A percentile compares a stretch with the other conserved stretches of the same genome.
phyloP scores from a whole-genome alignment of 2,888 invertebrate genomes.

The Eurois occulta region DNA sequence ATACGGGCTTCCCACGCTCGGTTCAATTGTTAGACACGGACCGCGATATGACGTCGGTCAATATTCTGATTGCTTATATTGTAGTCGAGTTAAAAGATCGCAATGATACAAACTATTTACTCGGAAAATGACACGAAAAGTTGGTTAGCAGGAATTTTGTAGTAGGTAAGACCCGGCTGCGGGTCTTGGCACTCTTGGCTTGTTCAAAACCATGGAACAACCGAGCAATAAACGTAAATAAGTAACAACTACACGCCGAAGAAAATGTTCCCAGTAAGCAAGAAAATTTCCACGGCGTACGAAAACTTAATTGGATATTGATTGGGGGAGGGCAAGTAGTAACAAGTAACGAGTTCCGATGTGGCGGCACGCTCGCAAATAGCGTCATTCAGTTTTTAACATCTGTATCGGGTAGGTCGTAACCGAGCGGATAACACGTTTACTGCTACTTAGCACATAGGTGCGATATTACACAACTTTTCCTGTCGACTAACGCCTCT shows the following conservation, averaged over 20 bases:
- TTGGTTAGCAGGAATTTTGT: constrained; percentile 5
- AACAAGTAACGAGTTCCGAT: constrained; percentile 53
- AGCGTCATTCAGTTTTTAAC: constrained; percentile 68
- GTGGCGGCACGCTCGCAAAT: constrained; percentile 57
- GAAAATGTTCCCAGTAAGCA: constrained; percentile 43
- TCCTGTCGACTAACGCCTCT: constrained; percentile 70
- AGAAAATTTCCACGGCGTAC: constrained; percentile 46
- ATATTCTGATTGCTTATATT: constrained; percentile 55
- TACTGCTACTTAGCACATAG: constrained; percentile 80
- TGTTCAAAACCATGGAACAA: constrained; percentile 20
- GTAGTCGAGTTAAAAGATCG: constrained; percentile 31
- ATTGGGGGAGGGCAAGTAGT: constrained; percentile 48
- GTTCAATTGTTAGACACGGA: constrained; percentile 71
- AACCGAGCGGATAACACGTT: constrained; percentile 70
- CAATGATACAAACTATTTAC: constrained; percentile 33
- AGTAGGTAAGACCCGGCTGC: constrained; percentile 3
- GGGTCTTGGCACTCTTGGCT: background rate
- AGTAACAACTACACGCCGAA: constrained; percentile 27
- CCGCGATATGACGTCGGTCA: constrained; percentile 52
- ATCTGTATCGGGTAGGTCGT: constrained; percentile 68
- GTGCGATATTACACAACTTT: constrained; percentile 85
- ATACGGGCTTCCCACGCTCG: constrained; percentile 79
- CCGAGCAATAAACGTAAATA: constrained; percentile 39
- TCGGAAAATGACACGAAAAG: constrained; percentile 23
- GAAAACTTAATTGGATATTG: constrained; percentile 61